Evolutionary conservation across 2,888 invertebrate genomes (phyloP).

Genomic region (Deilephila porcellus): DNA sequence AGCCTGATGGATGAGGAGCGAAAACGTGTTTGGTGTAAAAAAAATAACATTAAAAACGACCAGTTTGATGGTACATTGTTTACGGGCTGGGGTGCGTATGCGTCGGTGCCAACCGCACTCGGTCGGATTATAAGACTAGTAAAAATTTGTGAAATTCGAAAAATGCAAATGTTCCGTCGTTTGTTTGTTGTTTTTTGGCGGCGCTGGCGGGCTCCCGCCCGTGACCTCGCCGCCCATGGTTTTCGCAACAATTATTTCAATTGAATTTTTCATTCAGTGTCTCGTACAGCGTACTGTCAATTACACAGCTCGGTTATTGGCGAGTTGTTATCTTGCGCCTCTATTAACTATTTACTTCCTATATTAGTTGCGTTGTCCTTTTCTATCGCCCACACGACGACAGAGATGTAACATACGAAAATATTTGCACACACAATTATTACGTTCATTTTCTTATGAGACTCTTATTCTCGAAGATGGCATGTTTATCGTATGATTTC

Average conservation of each 20-base stretch:
- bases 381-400: neutral
- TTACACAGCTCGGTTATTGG: conserved; percentile 28
- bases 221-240: conserved; percentile 39
- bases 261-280: conserved; percentile 32
- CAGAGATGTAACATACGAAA: neutral
- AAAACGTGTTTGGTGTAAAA: conserved; percentile 49
- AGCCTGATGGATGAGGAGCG: conserved; percentile 59
- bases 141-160: conserved; percentile 26
- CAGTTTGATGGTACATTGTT: conserved; percentile 31
- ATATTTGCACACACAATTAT: conserved; percentile 22
- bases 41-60: conserved; percentile 36
- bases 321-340: conserved; percentile 22
- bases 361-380: conserved; percentile 12
- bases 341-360: conserved; percentile 29
- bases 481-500: neutral
- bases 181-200: conserved; percentile 28
- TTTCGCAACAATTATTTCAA: conserved; percentile 35
- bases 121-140: conserved; percentile 32
- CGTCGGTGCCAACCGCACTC: conserved; percentile 25
- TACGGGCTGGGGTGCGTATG: conserved; percentile 13
- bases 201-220: conserved; percentile 32
- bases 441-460: conserved; percentile 20
- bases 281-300: conserved; percentile 21
- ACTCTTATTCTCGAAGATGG: conserved; percentile 10
- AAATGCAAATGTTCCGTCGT: conserved; percentile 4